These are phyloP conservation scores for Porites australiensis DNA, from an alignment of 64 coral and sea anemone species.

Conservation along the genomic window DNA sequence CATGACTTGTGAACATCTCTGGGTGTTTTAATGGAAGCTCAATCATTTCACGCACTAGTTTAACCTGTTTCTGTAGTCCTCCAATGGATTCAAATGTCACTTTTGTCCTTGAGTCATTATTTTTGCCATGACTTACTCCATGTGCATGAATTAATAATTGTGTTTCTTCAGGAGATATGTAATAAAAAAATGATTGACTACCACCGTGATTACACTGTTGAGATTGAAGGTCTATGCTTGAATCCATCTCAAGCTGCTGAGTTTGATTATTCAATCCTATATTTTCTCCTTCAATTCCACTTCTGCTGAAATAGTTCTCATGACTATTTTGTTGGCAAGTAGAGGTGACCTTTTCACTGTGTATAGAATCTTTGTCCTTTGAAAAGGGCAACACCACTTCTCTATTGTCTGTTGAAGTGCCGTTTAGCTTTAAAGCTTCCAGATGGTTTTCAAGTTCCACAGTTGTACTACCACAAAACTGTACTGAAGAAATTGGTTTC, in stretches of 20 bases:
- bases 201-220: not conserved
- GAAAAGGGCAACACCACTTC: not conserved
- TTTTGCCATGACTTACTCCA: constrained; percentile 1
- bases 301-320: not conserved
- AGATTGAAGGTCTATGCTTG: not conserved
- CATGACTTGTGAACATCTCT: constrained; percentile 81
- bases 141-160: constrained; percentile 71
- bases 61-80: constrained; percentile 84
- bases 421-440: not conserved
- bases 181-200: constrained; percentile 37
- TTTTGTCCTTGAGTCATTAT: constrained; percentile 4
- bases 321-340: not conserved
- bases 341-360: not conserved
- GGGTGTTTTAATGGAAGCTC: constrained; percentile 88
- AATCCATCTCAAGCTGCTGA: not conserved
- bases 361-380: not conserved
- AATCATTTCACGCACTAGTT: constrained; percentile 83
- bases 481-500: not conserved
- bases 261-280: not conserved
- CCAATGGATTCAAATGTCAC: constrained; percentile 86
- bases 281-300: not conserved
- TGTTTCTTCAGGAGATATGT: constrained; percentile 83
- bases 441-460: not conserved
- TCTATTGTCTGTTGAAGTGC: not conserved
- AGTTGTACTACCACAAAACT: not conserved